These are phyloP conservation scores for Halcyon smyrnensis DNA, from an alignment of 2,797 vertebrate species.

Conservation along the genomic window DNA sequence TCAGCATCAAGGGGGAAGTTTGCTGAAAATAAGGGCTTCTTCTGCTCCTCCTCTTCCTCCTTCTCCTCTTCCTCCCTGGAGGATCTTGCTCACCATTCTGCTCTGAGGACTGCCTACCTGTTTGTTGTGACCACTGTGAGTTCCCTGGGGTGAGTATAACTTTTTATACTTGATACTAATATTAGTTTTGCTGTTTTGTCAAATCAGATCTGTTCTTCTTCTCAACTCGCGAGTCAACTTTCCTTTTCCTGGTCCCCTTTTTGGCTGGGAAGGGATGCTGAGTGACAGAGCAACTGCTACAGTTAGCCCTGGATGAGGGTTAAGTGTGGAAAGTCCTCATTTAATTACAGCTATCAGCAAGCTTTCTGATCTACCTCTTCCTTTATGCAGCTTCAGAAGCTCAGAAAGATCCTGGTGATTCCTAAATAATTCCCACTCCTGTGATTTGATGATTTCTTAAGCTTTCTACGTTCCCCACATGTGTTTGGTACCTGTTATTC, in stretches of 20 bases:
- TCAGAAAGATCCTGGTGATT: background rate
- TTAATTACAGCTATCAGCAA: background rate
- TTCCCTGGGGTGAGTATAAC: background rate
- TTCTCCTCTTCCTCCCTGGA: too few species aligned
- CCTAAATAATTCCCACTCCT: background rate
- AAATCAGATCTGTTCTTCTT: background rate
- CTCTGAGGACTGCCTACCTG: too few species aligned
- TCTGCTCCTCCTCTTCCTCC: background rate
- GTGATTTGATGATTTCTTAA: background rate
- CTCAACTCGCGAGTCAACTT: background rate
- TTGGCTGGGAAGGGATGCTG: background rate
- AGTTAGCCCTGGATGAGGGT: background rate
- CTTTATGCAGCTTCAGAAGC: background rate
- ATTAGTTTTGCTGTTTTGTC: background rate
- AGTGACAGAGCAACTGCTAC: background rate
- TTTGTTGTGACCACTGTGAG: too few species aligned
- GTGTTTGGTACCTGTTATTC: background rate
- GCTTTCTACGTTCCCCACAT: background rate
- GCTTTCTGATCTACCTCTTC: background rate
- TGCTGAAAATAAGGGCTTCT: background rate
- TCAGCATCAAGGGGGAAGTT: background rate
- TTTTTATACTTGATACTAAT: background rate
- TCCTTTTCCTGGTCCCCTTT: background rate
- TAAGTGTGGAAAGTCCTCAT: background rate
- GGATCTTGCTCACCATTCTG: too few species aligned